phyloP scores from a whole-genome alignment of 1,140 invertebrate genomes.

The Anthonomus grandis region DNA sequence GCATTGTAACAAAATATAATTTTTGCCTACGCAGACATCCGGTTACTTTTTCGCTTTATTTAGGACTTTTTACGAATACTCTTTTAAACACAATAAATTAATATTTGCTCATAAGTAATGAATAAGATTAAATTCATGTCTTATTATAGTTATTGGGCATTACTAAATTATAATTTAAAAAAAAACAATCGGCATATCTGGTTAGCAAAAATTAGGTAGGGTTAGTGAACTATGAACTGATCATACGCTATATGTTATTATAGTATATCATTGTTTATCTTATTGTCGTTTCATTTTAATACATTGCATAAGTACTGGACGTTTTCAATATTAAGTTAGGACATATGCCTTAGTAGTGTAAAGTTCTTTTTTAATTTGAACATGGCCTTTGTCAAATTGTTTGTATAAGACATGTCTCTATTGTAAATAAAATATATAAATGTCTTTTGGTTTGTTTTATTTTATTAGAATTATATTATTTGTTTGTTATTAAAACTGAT shows the following conservation, averaged over 20 bases:
- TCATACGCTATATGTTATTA: no score
- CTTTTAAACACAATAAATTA: no score
- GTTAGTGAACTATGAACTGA: no score
- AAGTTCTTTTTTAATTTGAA: conserved; percentile 19
- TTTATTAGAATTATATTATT: no score
- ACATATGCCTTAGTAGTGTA: not conserved
- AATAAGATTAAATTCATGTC: no score
- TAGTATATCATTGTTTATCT: conserved; percentile 4
- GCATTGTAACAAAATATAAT: no score
- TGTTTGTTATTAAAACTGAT: no score
- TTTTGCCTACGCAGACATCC: no score
- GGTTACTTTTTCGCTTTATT: no score
- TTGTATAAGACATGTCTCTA: conserved; percentile 22
- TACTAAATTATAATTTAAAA: conserved; percentile 3
- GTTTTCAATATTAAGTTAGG: conserved; percentile 8
- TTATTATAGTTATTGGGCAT: conserved; percentile 1
- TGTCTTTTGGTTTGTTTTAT: conserved; percentile 4
- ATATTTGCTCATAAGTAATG: no score
- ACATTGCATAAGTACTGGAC: not conserved
- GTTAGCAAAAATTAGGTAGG: no score
- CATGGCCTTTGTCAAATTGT: conserved; percentile 7
- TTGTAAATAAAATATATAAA: conserved; percentile 18
- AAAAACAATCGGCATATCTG: not conserved
- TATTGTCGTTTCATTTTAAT: conserved; percentile 12
- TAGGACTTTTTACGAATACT: no score